Conservation (phyloP, 2,797 vertebrate species). For the Melanotaenia parkinsoni region DNA sequence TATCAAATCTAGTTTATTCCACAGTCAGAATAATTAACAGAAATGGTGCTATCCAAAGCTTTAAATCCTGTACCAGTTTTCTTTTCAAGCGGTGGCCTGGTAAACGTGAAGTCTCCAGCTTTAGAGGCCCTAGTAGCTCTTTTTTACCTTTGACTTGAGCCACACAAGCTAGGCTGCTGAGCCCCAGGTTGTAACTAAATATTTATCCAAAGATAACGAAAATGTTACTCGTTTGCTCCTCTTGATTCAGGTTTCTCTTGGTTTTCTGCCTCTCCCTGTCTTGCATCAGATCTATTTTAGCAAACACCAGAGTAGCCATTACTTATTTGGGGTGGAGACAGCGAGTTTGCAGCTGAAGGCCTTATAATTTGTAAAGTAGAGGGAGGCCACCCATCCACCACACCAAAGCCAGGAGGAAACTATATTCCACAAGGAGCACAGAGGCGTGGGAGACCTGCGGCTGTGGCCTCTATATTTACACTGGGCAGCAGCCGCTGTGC, state of each 20-base stretch:
- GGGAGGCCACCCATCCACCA: conserved; percentile 81
- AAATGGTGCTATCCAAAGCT: not conserved
- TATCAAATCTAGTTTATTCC: not conserved
- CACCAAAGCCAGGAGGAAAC: conserved; percentile 81
- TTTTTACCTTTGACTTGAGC: not conserved
- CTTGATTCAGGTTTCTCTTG: conserved; percentile 34
- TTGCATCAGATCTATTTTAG: conserved; percentile 79
- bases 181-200: not conserved
- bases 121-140: not conserved
- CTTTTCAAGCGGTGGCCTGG: not conserved
- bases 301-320: conserved; percentile 73
- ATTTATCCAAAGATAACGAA: conserved; percentile 1
- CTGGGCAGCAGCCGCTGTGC: conserved; percentile 71
- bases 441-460: conserved; percentile 80
- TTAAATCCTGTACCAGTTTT: not conserved
- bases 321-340: conserved; percentile 85
- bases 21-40: not conserved
- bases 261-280: conserved; percentile 42
- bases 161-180: not conserved
- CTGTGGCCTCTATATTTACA: conserved; percentile 82
- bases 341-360: conserved; percentile 70
- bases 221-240: conserved; percentile 17
- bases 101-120: not conserved
- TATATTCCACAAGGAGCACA: conserved; percentile 65
- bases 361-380: conserved; percentile 84